Evolutionary conservation across 2,888 invertebrate genomes (phyloP).

Genomic region (Coecobrya sp.): DNA sequence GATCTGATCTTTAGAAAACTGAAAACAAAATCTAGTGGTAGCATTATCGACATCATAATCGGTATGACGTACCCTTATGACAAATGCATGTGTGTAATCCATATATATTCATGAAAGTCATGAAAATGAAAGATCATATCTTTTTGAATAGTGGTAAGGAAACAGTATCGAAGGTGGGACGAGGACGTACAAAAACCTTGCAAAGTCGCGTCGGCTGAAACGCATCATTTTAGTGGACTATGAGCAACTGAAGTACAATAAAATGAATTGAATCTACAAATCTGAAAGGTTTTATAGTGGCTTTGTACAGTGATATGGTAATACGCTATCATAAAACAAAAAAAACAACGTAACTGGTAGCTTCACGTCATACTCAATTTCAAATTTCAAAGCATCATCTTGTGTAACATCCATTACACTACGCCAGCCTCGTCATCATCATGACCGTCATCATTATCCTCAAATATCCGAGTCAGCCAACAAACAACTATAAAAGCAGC

Average conservation of each 20-base stretch:
- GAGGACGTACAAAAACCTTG: slow-evolving; percentile 69
- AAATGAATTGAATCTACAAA: slow-evolving; percentile 14
- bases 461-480: slow-evolving; percentile 70
- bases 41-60: not conserved
- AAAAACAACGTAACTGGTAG: slow-evolving; percentile 1
- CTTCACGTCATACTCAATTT: slow-evolving; percentile 4
- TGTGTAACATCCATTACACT: slow-evolving; percentile 64
- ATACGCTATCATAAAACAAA: slow-evolving; percentile 2
- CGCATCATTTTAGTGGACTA: not conserved
- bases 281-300: slow-evolving; percentile 24
- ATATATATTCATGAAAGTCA: slow-evolving; percentile 63
- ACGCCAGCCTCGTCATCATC: slow-evolving; percentile 19
- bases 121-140: slow-evolving; percentile 61
- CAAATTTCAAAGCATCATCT: slow-evolving; percentile 44
- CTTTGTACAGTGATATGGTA: slow-evolving; percentile 5
- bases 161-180: slow-evolving; percentile 72
- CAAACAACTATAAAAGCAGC: slow-evolving; percentile 43
- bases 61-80: not conserved
- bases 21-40: not conserved
- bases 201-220: slow-evolving; percentile 1
- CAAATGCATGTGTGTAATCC: slow-evolving; percentile 56
- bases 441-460: slow-evolving; percentile 17
- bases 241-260: not conserved
- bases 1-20: not conserved
- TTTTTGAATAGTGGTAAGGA: slow-evolving; percentile 54